phyloP scores from a whole-genome alignment of 2,797 vertebrate genomes.

The Agapornis canus region DNA sequence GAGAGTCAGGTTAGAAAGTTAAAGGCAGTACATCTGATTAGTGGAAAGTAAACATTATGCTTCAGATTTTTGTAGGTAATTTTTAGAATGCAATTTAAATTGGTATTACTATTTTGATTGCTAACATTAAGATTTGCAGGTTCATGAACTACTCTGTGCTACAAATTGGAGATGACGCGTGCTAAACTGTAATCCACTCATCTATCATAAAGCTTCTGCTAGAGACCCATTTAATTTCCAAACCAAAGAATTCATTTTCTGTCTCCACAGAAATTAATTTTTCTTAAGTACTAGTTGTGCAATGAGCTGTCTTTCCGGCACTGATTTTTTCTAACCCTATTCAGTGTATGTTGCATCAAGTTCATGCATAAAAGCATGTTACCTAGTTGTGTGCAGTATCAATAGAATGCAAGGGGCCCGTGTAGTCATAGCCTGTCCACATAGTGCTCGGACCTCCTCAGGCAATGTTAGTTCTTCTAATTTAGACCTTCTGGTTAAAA shows the following conservation, averaged over 20 bases:
- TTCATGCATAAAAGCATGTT: neutral
- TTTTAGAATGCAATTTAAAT: neutral
- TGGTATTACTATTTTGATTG: neutral
- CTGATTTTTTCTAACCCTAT: neutral
- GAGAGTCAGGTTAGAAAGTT: neutral
- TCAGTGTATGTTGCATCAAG: neutral
- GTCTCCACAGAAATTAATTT: neutral
- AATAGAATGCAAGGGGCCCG: neutral
- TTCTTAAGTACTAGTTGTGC: neutral
- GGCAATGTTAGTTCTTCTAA: neutral
- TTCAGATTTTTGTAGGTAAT: neutral
- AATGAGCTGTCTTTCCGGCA: neutral
- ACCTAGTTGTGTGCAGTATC: neutral
- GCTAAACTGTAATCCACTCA: neutral
- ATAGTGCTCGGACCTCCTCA: neutral
- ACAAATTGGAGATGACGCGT: neutral
- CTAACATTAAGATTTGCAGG: neutral
- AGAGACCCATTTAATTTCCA: conserved; percentile 10
- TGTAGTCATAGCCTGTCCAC: neutral
- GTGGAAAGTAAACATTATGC: neutral
- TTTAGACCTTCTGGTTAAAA: conserved; percentile 35
- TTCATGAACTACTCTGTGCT: neutral
- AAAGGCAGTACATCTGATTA: neutral
- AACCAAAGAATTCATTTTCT: conserved; percentile 30
- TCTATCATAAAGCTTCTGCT: conserved; percentile 5